Percentiles rank a stretch among this genome's conserved stretches.
These are phyloP conservation scores for Florisuga fusca DNA, from an alignment of 2,797 vertebrate species.

Conservation along the genomic window DNA sequence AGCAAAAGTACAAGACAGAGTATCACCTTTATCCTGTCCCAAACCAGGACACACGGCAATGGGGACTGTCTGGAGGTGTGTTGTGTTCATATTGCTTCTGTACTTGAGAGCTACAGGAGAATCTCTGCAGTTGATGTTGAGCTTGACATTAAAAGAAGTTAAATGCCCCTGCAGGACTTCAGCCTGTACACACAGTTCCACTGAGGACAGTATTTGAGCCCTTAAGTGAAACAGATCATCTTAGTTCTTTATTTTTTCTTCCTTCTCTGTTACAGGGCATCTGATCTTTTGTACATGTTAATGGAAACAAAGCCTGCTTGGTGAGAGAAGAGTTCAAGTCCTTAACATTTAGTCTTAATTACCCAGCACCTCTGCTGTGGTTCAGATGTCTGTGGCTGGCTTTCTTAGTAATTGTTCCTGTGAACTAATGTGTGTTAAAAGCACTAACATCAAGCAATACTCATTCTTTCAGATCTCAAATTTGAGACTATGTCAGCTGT, in stretches of 20 bases:
- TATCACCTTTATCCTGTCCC: too few relatives aligned
- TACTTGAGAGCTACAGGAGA: background rate
- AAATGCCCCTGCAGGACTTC: background rate
- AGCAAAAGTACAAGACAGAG: too few relatives aligned
- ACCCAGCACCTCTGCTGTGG: background rate
- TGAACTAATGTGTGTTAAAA: background rate
- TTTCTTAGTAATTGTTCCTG: background rate
- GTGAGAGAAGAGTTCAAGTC: background rate
- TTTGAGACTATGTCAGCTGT: background rate
- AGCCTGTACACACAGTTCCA: fast-evolving
- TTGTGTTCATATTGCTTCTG: background rate
- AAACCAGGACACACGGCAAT: too few relatives aligned
- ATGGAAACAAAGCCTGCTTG: background rate
- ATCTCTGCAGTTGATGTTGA: background rate
- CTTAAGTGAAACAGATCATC: background rate
- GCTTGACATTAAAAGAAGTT: background rate
- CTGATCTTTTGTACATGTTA: background rate
- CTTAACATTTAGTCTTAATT: background rate
- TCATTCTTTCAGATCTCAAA: background rate
- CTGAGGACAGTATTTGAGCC: background rate
- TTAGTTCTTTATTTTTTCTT: background rate
- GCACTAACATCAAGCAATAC: background rate
- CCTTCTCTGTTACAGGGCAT: background rate
- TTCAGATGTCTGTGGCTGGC: background rate
- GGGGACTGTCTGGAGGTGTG: background rate